These are phyloP conservation scores for Cremastobaeus sp. DNA, from an alignment of 2,888 invertebrate genomes.

Conservation along the genomic window DNA sequence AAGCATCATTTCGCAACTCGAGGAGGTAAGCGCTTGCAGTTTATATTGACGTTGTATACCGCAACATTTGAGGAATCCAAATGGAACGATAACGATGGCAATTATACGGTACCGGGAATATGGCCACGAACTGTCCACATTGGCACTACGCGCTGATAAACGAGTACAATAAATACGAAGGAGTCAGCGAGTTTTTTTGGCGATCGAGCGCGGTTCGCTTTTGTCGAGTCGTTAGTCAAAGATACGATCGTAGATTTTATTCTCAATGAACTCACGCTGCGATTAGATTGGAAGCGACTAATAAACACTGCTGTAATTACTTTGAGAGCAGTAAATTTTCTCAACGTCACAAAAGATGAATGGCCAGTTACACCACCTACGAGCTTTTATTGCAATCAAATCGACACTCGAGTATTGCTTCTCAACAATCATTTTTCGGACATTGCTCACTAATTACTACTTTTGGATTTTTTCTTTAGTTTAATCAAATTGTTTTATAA, in stretches of 20 bases:
- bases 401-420: constrained; percentile 24
- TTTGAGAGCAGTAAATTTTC: constrained; percentile 51
- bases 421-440: no score
- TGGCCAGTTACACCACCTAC: constrained; percentile 43
- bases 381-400: constrained; percentile 43
- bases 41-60: constrained; percentile 41
- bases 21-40: constrained; percentile 19
- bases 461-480: no score
- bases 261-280: constrained; percentile 63
- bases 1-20: constrained; percentile 25
- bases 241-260: constrained; percentile 62
- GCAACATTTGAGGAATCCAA: constrained; percentile 52
- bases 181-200: constrained; percentile 45
- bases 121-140: constrained; percentile 44
- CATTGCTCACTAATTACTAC: no score
- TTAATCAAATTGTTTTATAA: no score
- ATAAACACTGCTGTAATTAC: constrained; percentile 65
- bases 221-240: constrained; percentile 45
- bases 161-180: constrained; percentile 51
- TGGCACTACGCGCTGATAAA: constrained; percentile 53
- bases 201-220: constrained; percentile 35
- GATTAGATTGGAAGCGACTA: constrained; percentile 63
- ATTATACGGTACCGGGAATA: constrained; percentile 45
- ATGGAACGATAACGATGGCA: constrained; percentile 53
- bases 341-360: constrained; percentile 43